phyloP scores from a whole-genome alignment of 2,797 vertebrate species.

The Acipenser oxyrinchus region DNA sequence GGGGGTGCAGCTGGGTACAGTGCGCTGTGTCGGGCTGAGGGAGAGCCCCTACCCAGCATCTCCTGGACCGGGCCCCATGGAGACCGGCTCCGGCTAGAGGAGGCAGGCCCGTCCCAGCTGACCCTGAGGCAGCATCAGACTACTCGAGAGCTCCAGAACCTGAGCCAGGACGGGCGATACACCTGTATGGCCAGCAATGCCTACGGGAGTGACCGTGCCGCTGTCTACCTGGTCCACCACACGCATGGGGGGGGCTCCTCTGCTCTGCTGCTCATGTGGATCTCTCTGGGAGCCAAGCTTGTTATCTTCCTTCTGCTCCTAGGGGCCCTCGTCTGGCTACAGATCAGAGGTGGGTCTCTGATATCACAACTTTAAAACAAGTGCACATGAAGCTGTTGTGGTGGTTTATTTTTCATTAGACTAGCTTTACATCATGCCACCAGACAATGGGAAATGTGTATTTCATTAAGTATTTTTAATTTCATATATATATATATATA shows the following conservation, averaged over 20 bases:
- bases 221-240: constrained; percentile 61
- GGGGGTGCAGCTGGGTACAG: constrained; percentile 46
- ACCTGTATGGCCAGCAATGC: constrained; percentile 78
- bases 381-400: no score
- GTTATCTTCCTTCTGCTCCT: constrained; percentile 38
- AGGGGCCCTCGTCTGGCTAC: constrained; percentile 42
- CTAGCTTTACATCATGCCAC: no score
- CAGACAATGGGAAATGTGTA: no score
- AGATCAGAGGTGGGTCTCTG: constrained; percentile 28
- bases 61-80: constrained; percentile 58
- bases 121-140: constrained; percentile 41
- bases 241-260: not conserved
- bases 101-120: constrained; percentile 21
- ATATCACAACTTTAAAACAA: constrained; percentile 16
- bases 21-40: constrained; percentile 74
- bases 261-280: constrained; percentile 35
- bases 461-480: no score
- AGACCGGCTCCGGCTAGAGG: constrained; percentile 36
- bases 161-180: constrained; percentile 71
- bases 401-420: no score
- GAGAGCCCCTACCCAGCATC: constrained; percentile 70
- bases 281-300: constrained; percentile 47
- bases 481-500: no score
- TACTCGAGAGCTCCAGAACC: constrained; percentile 60
- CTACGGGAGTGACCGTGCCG: constrained; percentile 70